A percentile compares a stretch with the other conserved stretches of the same genome.
These are phyloP conservation scores for Drosophila athabasca DNA, from an alignment of 1,140 invertebrate genomes.

Conservation along the genomic window DNA sequence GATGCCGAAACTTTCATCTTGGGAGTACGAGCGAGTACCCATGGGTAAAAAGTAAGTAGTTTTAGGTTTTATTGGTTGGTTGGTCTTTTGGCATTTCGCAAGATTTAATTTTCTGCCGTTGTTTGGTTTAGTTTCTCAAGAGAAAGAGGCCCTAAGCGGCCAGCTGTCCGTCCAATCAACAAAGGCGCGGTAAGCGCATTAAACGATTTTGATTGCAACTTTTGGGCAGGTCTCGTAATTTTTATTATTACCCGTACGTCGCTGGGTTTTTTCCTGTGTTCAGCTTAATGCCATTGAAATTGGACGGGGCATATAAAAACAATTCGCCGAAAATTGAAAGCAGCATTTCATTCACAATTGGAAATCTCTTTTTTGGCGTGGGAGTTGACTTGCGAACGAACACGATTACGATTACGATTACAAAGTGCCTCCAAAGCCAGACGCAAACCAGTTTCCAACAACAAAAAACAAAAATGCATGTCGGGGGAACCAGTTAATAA, in stretches of 20 bases:
- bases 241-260: conserved; percentile 34
- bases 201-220: conserved; percentile 62
- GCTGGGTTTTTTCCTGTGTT: conserved; percentile 39
- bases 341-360: conserved; percentile 16
- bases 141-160: neutral
- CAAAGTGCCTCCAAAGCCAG: conserved; percentile 1
- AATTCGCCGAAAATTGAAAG: conserved; percentile 21
- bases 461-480: too few relatives aligned
- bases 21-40: conserved; percentile 34
- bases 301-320: conserved; percentile 21
- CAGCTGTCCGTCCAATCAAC: conserved; percentile 59
- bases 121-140: conserved; percentile 8
- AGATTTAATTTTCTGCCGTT: conserved; percentile 15
- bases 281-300: conserved; percentile 29
- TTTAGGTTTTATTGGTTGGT: neutral
- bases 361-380: conserved; percentile 18
- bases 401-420: too few relatives aligned
- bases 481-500: neutral
- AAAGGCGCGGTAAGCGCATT: conserved; percentile 54
- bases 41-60: conserved; percentile 15
- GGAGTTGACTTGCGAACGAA: neutral
- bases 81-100: conserved; percentile 16
- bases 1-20: neutral
- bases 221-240: conserved; percentile 39
- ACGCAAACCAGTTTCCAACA: neutral